Conservation (phyloP, 2,113 vertebrate genomes). For the Deroptyus accipitrinus region DNA sequence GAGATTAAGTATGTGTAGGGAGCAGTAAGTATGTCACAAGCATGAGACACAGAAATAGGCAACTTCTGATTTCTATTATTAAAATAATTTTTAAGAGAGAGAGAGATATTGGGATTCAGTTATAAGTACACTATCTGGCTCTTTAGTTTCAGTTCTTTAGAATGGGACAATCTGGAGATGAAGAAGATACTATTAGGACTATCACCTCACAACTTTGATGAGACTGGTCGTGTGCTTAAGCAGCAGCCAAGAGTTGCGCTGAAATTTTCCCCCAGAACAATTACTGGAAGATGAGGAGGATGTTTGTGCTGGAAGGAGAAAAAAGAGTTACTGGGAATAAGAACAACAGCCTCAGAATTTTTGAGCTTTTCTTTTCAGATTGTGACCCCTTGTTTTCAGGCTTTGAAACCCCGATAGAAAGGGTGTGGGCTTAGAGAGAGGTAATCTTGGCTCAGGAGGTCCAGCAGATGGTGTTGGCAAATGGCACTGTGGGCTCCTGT, state of each 20-base stretch:
- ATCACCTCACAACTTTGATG: not conserved
- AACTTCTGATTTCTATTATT: not conserved
- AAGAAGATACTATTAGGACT: not conserved
- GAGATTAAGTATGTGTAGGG: not conserved
- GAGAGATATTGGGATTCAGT: not conserved
- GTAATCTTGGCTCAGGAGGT: conserved; percentile 17
- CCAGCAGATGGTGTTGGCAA: conserved; percentile 40
- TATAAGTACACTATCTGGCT: not conserved
- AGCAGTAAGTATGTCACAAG: not conserved
- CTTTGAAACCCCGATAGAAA: conserved; percentile 24
- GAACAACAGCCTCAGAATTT: not conserved
- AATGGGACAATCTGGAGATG: not conserved
- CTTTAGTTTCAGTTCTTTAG: not conserved
- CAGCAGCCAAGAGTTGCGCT: not conserved
- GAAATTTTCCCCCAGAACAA: not conserved
- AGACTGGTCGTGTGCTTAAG: not conserved
- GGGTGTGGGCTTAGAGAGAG: conserved; percentile 21
- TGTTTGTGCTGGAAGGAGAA: not conserved
- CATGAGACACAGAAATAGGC: not conserved
- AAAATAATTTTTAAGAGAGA: not conserved
- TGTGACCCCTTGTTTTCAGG: conserved; percentile 7
- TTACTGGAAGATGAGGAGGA: not conserved
- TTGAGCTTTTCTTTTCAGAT: not conserved
- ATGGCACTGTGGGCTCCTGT: conserved; percentile 39
- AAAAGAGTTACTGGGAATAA: not conserved